Conservation (phyloP, 2,113 vertebrate species). For the Benitochromis conjunctus region DNA sequence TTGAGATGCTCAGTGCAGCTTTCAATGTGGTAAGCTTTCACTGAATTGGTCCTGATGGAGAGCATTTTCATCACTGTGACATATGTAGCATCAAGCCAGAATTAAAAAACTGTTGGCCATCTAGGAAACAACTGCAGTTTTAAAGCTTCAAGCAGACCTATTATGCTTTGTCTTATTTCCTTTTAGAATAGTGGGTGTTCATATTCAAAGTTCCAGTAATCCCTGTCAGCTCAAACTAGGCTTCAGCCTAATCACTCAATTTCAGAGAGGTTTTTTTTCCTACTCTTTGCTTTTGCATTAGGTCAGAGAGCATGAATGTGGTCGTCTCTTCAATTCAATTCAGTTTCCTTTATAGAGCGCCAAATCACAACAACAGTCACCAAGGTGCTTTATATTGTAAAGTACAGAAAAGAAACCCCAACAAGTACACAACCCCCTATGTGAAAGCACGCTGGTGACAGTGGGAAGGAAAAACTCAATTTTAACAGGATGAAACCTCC, state of each 20-base stretch:
- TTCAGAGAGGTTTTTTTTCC: not conserved
- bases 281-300: not conserved
- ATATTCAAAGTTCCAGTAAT: not conserved
- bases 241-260: not conserved
- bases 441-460: not conserved
- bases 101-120: not conserved
- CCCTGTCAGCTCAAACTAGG: not conserved
- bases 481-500: not conserved
- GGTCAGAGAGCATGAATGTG: not conserved
- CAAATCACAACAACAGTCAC: not conserved
- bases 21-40: not conserved
- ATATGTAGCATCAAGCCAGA: not conserved
- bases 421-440: not conserved
- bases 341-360: not conserved
- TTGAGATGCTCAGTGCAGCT: conserved; percentile 4
- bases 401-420: not conserved
- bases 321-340: not conserved
- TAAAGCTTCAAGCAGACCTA: not conserved
- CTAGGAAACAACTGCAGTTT: not conserved
- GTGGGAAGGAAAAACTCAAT: not conserved
- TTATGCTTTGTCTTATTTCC: not conserved
- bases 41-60: conserved; percentile 9
- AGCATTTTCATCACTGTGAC: not conserved
- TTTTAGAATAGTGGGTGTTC: not conserved
- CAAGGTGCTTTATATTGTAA: not conserved